phyloP scores from a whole-genome alignment of 2,797 vertebrate genomes.

The Dendrocincla tyrannina region DNA sequence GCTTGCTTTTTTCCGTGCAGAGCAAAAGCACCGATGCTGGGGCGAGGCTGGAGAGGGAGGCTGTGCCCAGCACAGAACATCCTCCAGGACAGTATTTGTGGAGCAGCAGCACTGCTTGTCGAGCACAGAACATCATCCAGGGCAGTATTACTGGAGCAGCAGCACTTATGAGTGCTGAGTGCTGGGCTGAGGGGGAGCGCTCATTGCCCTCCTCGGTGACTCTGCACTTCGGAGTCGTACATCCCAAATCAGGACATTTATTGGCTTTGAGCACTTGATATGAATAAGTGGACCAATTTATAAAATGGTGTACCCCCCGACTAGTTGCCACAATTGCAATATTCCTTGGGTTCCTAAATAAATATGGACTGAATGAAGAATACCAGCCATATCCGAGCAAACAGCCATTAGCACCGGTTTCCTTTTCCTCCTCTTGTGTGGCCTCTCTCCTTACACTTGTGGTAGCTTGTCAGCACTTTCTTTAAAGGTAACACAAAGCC shows the following conservation, averaged over 20 bases:
- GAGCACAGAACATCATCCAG: background rate
- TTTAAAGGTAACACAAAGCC: slow-evolving; percentile 54
- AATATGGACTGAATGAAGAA: slow-evolving; percentile 11
- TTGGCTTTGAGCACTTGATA: background rate
- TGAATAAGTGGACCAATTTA: background rate
- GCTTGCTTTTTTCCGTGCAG: background rate
- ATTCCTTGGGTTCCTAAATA: slow-evolving; percentile 39
- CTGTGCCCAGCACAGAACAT: background rate
- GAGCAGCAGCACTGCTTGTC: background rate
- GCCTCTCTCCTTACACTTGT: slow-evolving; percentile 38
- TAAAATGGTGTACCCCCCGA: background rate
- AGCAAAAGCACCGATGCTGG: background rate
- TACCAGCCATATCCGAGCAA: background rate
- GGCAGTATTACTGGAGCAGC: background rate
- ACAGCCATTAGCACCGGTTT: slow-evolving; percentile 6
- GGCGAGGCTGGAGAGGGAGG: background rate
- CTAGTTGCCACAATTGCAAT: background rate
- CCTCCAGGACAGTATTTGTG: background rate
- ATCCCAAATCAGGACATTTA: background rate
- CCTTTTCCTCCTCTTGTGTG: slow-evolving; percentile 54
- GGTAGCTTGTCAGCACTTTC: slow-evolving; percentile 60
- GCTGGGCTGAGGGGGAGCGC: background rate
- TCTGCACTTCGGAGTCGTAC: background rate
- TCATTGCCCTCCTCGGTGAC: background rate
- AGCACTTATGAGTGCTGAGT: background rate